Conservation (phyloP, 2,888 invertebrate species). For the Eilema griseolum region DNA sequence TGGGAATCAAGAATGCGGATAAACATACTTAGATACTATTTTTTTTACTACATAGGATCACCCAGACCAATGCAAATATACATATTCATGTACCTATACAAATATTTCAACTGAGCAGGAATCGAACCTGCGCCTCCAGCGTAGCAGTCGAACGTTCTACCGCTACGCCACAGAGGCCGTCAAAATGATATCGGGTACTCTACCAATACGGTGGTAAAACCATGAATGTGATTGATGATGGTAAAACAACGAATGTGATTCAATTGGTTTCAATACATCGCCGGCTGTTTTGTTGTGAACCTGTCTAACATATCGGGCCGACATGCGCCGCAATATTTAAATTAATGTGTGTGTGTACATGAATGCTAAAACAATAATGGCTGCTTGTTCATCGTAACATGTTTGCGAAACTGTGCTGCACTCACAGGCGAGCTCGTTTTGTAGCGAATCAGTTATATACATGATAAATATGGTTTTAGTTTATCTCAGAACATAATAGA, state of each 20-base stretch:
- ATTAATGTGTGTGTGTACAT: conserved; percentile 28
- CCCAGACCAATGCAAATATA: too few relatives aligned
- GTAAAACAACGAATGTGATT: neutral
- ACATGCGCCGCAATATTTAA: neutral
- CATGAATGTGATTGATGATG: neutral
- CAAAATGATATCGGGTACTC: neutral
- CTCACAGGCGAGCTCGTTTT: neutral
- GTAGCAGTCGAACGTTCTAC: too few relatives aligned
- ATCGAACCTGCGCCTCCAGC: too few relatives aligned
- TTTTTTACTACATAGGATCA: too few relatives aligned
- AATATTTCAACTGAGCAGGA: too few relatives aligned
- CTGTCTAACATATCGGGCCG: neutral
- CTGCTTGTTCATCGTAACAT: conserved; percentile 12
- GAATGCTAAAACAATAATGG: conserved; percentile 38
- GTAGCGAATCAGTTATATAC: neutral
- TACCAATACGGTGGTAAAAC: neutral
- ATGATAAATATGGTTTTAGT: neutral
- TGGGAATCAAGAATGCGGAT: too few relatives aligned
- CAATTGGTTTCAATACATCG: neutral
- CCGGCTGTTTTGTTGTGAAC: neutral
- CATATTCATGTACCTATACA: too few relatives aligned
- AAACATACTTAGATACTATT: too few relatives aligned
- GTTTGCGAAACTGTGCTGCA: conserved; percentile 22
- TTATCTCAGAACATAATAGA: neutral
- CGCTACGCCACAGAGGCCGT: too few relatives aligned